Percentiles rank a stretch among this genome's conserved stretches.
phyloP scores from a whole-genome alignment of 2,888 invertebrate genomes.

The Andricus quercusramuli region DNA sequence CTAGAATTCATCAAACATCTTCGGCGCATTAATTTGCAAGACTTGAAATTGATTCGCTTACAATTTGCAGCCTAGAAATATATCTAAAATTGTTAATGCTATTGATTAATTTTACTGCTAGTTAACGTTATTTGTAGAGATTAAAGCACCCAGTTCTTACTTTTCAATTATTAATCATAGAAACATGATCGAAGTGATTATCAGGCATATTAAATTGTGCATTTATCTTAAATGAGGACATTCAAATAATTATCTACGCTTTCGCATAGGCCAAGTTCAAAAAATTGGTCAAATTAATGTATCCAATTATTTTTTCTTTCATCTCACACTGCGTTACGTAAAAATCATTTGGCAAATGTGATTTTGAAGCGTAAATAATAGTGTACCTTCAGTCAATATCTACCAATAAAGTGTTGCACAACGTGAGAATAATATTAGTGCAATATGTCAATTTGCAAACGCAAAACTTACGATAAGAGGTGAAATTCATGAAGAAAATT shows the following conservation, averaged over 20 bases:
- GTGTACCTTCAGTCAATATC: background rate
- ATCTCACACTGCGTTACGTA: background rate
- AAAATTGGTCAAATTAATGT: constrained; percentile 20
- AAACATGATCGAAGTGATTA: background rate
- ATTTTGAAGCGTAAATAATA: constrained; percentile 4
- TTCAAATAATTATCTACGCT: background rate
- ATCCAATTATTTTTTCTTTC: constrained; percentile 19
- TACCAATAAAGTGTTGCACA: background rate
- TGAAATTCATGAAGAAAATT: background rate
- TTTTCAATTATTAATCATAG: background rate
- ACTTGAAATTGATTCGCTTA: background rate
- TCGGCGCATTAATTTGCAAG: background rate
- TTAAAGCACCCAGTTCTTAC: background rate
- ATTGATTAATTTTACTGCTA: background rate
- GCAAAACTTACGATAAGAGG: constrained; percentile 1
- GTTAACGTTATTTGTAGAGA: background rate
- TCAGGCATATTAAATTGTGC: constrained; percentile 6
- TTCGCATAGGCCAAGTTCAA: background rate
- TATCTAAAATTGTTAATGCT: background rate
- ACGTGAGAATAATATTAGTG: background rate
- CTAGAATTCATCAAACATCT: too few relatives aligned
- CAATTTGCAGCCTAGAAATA: background rate
- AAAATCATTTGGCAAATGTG: background rate
- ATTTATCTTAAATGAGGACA: background rate
- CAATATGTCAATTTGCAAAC: background rate